A percentile compares a stretch with the other conserved stretches of the same genome.
Evolutionary conservation across 2,888 invertebrate species (phyloP).

Genomic region (Octonoba sinensis): DNA sequence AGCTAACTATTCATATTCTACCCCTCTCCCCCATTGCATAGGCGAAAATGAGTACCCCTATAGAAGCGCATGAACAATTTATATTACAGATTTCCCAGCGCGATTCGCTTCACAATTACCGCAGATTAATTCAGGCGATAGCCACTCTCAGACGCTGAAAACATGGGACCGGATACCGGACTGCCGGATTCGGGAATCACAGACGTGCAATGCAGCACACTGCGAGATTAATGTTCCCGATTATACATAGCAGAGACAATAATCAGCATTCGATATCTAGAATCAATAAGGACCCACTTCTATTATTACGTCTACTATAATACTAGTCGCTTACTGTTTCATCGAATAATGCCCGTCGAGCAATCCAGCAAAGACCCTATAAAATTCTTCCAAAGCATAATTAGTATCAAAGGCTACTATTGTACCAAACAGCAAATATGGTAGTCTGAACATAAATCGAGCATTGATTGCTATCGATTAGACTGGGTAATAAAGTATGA

Average conservation of each 20-base stretch:
- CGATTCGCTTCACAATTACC: constrained; percentile 46
- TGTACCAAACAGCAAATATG: constrained; percentile 16
- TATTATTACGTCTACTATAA: constrained; percentile 4
- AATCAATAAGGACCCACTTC: constrained; percentile 13
- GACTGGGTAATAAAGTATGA: constrained; percentile 46
- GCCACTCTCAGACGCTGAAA: constrained; percentile 31
- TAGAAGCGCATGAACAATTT: constrained; percentile 42
- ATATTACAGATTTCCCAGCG: constrained; percentile 50
- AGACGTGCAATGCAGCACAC: not conserved
- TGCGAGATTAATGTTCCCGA: constrained; percentile 30
- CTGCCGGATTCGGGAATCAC: constrained; percentile 19
- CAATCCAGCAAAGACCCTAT: constrained; percentile 8
- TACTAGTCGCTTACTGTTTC: constrained; percentile 21
- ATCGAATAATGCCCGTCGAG: constrained; percentile 8
- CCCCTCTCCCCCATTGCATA: constrained; percentile 1
- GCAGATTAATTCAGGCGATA: constrained; percentile 54
- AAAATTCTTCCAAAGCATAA: constrained; percentile 40
- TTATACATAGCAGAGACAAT: constrained; percentile 38
- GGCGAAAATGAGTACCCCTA: constrained; percentile 29
- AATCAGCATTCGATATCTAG: constrained; percentile 41
- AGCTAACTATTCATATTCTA: constrained; percentile 35
- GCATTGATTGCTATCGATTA: constrained; percentile 52
- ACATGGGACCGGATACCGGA: constrained; percentile 22
- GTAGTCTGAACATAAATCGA: constrained; percentile 39
- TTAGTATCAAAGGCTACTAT: constrained; percentile 16